Base-by-base conservation (phyloP, 2,888 invertebrate species). In the Sericinus montela region DNA sequence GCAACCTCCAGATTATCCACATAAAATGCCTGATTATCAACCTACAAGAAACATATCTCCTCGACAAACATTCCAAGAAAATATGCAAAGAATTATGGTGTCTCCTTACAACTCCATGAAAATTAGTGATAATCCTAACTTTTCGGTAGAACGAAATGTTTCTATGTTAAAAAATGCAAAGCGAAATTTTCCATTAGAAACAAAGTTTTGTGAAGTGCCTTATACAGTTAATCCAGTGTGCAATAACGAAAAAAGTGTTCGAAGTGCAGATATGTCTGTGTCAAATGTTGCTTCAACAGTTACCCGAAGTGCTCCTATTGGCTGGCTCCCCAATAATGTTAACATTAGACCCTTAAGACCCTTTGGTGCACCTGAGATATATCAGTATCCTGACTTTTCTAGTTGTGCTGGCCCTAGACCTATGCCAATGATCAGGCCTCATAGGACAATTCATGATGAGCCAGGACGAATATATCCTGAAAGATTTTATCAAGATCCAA, bases 51-150 rank as follows among this genome's bases (percentile, higher is more conserved):
- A 89, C 74, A 89, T 89, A 76, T 89, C 89, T 60, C 89, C 89
- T 30, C 75, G 89, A 73, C 88, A 88, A 73, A 89, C 89, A 73
- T 89, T 82, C 75, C 89, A 89, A 72, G 89, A 89, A 65, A 88
- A 89, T 53, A 89, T 89, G 89, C 86, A 76, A 58, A 78, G 89
- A 52, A 80, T 89, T 42, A 80, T 85, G 75, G 81, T 89, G 56
- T 82, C 86, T 35, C 84, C 87, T 32, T 84, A 79, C 57, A 80
- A 66, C 60, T 64, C 79, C 29, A 55, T 67, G 13, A 84, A 84
- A 67, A 61, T 67, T 57, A 73, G 65, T 72, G 81, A 84, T 55
- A 80, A 83, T 52, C 53, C 69, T 48, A 72, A 65, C 55, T 36
- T 41, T 16, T 36, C 58, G 51, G 60, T 65, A 45, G 79, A 80